These are phyloP conservation scores for Cyclina sinensis DNA, from an alignment of 1,140 invertebrate species.

Conservation along the genomic window DNA sequence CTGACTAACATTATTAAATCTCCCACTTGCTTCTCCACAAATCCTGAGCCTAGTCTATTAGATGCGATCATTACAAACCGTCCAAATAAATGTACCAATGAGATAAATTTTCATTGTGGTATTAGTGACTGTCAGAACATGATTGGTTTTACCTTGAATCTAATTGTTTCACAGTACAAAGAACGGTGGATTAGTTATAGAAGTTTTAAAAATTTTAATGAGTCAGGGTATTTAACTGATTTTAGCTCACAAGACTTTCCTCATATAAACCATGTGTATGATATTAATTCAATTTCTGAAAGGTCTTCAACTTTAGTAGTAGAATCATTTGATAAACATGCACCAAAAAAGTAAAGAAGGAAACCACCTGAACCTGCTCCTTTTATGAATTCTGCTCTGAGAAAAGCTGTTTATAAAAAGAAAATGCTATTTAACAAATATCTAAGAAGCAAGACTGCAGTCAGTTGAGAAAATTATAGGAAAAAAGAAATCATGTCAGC, in stretches of 20 bases:
- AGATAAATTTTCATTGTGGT: constrained; percentile 13
- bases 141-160: too few species aligned
- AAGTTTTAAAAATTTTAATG: too few species aligned
- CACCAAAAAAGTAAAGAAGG: constrained; percentile 53
- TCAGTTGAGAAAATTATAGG: constrained; percentile 57
- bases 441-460: constrained; percentile 35
- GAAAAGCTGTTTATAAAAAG: constrained; percentile 46
- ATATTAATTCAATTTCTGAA: not conserved
- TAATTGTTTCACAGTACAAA: too few species aligned
- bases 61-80: constrained; percentile 32
- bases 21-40: not conserved
- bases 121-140: constrained; percentile 42
- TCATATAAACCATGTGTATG: too few species aligned
- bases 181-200: too few species aligned
- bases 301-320: too few species aligned
- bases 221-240: not conserved
- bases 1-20: constrained; percentile 12
- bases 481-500: too few species aligned
- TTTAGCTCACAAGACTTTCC: not conserved
- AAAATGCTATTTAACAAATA: constrained; percentile 59
- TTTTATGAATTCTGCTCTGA: constrained; percentile 48
- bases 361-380: constrained; percentile 38
- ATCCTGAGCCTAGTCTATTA: not conserved
- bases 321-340: too few species aligned
- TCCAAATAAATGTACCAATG: not conserved